Percentiles rank a stretch among this genome's conserved stretches.
phyloP scores from a whole-genome alignment of 2,888 invertebrate genomes.

The Papilio protenor region DNA sequence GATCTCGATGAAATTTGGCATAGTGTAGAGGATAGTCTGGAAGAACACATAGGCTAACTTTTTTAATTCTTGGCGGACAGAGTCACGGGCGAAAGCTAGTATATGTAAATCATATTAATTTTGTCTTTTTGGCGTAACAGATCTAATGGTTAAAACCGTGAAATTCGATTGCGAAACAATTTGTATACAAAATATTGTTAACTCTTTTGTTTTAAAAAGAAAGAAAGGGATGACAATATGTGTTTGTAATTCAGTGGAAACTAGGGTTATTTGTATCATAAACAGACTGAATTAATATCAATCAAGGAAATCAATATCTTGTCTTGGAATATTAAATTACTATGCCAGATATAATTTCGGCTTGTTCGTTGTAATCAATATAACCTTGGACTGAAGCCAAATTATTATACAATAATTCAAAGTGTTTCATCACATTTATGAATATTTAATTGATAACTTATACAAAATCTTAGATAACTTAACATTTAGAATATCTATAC shows the following conservation, averaged over 20 bases:
- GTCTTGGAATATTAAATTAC: slow-evolving; percentile 11
- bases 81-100: too few species aligned
- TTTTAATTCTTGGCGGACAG: too few species aligned
- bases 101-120: too few species aligned
- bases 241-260: not conserved
- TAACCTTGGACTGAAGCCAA: slow-evolving; percentile 6
- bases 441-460: not conserved
- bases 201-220: not conserved
- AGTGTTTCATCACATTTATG: not conserved
- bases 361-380: not conserved
- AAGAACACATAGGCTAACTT: too few species aligned
- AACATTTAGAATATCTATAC: not conserved
- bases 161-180: too few species aligned
- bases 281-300: not conserved
- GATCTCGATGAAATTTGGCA: too few species aligned
- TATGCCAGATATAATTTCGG: too few species aligned
- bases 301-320: not conserved
- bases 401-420: slow-evolving; percentile 2
- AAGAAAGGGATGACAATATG: not conserved
- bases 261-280: not conserved
- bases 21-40: too few species aligned
- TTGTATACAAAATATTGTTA: too few species aligned
- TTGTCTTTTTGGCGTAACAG: too few species aligned
- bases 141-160: too few species aligned
- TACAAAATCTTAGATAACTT: not conserved